Conservation (phyloP, 1,140 invertebrate genomes). For the Hesperophylax magnus region DNA sequence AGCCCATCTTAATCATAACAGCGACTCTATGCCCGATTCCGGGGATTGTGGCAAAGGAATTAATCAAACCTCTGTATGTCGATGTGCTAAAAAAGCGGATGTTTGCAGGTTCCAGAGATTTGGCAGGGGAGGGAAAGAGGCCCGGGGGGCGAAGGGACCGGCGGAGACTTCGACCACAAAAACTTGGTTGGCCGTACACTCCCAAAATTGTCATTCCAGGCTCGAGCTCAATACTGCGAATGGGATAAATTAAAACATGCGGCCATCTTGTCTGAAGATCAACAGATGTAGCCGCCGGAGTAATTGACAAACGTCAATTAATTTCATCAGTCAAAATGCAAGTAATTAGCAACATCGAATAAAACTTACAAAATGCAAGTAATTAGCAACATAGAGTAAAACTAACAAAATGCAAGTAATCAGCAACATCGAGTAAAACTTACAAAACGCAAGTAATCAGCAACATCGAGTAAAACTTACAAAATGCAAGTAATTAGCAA, state of each 20-base stretch:
- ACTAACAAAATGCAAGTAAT: too few species aligned
- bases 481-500: too few species aligned
- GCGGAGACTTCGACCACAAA: constrained; percentile 49
- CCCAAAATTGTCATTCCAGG: constrained; percentile 57
- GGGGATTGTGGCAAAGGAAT: constrained; percentile 48
- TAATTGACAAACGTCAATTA: constrained; percentile 28
- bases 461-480: too few species aligned
- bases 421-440: too few species aligned
- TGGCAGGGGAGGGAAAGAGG: constrained; percentile 5
- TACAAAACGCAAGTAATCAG: too few species aligned
- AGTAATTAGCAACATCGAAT: too few species aligned
- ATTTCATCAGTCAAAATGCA: background rate
- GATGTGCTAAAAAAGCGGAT: constrained; percentile 51
- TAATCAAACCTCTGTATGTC: constrained; percentile 55
- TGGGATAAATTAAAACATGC: constrained; percentile 57
- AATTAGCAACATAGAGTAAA: too few species aligned
- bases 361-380: too few species aligned
- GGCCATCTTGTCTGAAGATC: constrained; percentile 38
- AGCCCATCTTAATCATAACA: constrained; percentile 41
- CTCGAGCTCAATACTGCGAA: constrained; percentile 57
- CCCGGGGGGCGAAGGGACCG: constrained; percentile 29
- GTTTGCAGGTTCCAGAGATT: constrained; percentile 42
- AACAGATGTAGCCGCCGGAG: constrained; percentile 53
- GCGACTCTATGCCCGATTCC: constrained; percentile 25
- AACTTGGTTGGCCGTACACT: constrained; percentile 49